Percentiles rank a stretch among this genome's conserved stretches.
phyloP scores from a whole-genome alignment of 2,797 vertebrate genomes.

The Lepidocolaptes lacrymiger region DNA sequence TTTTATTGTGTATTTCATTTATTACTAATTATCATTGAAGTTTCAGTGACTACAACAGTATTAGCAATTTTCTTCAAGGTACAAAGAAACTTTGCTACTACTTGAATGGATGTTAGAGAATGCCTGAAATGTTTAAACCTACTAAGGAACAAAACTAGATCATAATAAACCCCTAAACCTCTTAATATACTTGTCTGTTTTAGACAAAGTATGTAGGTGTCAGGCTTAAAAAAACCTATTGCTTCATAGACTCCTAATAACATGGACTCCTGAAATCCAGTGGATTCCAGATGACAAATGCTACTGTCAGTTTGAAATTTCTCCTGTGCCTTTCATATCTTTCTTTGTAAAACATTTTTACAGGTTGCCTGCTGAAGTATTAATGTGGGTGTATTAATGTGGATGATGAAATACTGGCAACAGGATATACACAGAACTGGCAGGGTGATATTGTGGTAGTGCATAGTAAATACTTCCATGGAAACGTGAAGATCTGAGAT shows the following conservation, averaged over 20 bases:
- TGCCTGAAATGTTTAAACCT: not conserved
- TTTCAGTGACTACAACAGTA: not conserved
- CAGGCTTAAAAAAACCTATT: not conserved
- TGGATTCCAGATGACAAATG: conserved; percentile 4
- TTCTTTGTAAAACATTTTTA: conserved; percentile 2
- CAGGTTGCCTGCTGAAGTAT: not conserved
- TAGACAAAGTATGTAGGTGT: not conserved
- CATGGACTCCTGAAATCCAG: not conserved
- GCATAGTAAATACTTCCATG: not conserved
- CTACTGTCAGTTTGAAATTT: not conserved
- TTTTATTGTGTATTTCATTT: not conserved
- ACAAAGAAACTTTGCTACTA: not conserved
- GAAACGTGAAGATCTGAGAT: not conserved
- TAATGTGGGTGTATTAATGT: not conserved
- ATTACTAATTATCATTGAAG: not conserved
- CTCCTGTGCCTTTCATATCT: not conserved
- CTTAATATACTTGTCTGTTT: not conserved
- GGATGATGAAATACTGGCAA: not conserved
- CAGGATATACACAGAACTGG: not conserved
- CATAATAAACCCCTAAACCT: not conserved
- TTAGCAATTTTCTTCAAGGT: not conserved
- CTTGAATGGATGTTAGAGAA: not conserved
- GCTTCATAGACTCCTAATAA: not conserved
- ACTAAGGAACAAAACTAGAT: not conserved
- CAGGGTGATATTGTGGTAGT: not conserved